Evolutionary conservation across 1,140 invertebrate species (phyloP).

Genomic region (Charaxes varanes): DNA sequence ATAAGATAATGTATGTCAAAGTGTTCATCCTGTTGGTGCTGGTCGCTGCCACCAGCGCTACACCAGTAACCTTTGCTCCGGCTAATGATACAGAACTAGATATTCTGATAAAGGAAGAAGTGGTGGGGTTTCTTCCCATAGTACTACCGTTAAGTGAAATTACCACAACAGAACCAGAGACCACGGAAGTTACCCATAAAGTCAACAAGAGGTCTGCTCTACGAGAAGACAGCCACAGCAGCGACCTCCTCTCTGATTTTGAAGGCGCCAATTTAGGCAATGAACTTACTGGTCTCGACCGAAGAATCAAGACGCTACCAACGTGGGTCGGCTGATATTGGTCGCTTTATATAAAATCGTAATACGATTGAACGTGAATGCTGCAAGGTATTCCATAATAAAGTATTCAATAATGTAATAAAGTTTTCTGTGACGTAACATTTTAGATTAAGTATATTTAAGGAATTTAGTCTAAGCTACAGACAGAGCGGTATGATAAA

Average conservation of each 20-base stretch:
- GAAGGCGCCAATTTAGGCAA: conserved; percentile 37
- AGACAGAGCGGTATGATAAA: no score
- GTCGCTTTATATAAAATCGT: no score
- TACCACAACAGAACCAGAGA: conserved; percentile 19
- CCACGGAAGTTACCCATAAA: conserved; percentile 28
- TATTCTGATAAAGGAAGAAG: conserved; percentile 25
- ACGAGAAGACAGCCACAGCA: conserved; percentile 36
- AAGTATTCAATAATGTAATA: no score
- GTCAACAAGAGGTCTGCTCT: conserved; percentile 45
- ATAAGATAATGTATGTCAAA: conserved; percentile 37
- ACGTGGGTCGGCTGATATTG: conserved; percentile 28
- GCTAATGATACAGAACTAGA: conserved; percentile 32
- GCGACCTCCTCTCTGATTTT: conserved; percentile 40
- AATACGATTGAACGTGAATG: no score
- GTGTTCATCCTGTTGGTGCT: conserved; percentile 34
- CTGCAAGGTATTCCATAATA: no score
- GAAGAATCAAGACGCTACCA: conserved; percentile 58
- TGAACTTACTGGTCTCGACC: conserved; percentile 33
- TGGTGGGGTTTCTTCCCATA: conserved; percentile 41
- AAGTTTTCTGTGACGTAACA: no score
- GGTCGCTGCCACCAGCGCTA: conserved; percentile 19
- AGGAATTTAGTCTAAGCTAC: no score
- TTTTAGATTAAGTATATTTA: no score
- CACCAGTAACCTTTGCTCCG: conserved; percentile 27
- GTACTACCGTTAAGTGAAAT: conserved; percentile 25